phyloP scores from a whole-genome alignment of 1,140 invertebrate species.

The Antheraea mylitta region DNA sequence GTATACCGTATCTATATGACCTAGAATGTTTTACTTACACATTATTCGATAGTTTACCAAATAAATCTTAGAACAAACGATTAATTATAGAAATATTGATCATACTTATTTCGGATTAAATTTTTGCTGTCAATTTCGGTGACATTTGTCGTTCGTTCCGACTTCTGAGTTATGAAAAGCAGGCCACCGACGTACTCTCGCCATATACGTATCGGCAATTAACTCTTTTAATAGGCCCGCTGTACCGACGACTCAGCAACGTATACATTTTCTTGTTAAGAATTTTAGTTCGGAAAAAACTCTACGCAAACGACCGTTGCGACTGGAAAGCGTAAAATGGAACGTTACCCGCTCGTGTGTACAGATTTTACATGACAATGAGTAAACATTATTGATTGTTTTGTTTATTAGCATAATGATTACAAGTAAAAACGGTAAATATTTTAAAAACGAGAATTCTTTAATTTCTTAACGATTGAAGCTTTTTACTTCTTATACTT shows the following conservation, averaged over 20 bases:
- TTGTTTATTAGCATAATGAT: background rate
- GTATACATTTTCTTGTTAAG: conserved; percentile 61
- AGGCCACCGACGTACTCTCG: conserved; percentile 40
- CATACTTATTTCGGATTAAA: background rate
- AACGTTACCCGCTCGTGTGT: conserved; percentile 14
- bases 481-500: no score
- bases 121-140: background rate
- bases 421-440: no score
- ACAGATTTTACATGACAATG: background rate
- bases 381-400: conserved; percentile 6
- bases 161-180: conserved; percentile 17
- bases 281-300: conserved; percentile 55
- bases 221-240: conserved; percentile 53
- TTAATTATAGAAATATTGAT: no score
- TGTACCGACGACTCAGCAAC: conserved; percentile 11
- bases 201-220: conserved; percentile 61
- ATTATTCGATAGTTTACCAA: no score
- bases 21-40: no score
- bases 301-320: conserved; percentile 40
- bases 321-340: conserved; percentile 66
- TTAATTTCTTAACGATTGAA: no score
- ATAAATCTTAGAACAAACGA: no score
- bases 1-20: no score
- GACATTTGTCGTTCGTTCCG: background rate
- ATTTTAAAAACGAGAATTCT: no score